Evolutionary conservation across 2,888 invertebrate species (phyloP).

Genomic region (Halictus ligatus): DNA sequence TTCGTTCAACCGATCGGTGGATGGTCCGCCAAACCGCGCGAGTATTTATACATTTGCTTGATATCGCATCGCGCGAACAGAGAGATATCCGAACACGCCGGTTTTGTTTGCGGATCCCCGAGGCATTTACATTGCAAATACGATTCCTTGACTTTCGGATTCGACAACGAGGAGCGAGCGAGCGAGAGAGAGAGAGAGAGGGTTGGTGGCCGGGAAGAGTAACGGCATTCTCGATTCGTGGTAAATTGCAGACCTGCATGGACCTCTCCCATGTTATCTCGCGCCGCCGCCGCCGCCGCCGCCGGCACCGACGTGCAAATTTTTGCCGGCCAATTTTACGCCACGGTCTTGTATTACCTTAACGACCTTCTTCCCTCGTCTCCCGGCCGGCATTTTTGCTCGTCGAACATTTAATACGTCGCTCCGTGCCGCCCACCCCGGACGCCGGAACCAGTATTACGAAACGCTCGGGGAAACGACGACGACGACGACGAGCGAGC

Average conservation of each 20-base stretch:
- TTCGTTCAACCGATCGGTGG: neutral
- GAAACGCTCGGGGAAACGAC: constrained; percentile 26
- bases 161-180: neutral
- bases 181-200: neutral
- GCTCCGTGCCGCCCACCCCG: neutral
- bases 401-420: constrained; percentile 36
- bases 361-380: constrained; percentile 53
- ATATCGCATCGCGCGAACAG: constrained; percentile 40
- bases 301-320: constrained; percentile 43
- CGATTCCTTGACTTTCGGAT: constrained; percentile 48
- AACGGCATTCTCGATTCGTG: constrained; percentile 39
- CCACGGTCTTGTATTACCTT: constrained; percentile 44
- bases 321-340: constrained; percentile 56
- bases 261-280: constrained; percentile 41
- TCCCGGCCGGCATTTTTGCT: constrained; percentile 40
- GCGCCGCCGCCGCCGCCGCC: neutral
- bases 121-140: constrained; percentile 64
- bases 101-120: constrained; percentile 52
- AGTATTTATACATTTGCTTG: constrained; percentile 46
- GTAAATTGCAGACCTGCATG: constrained; percentile 34
- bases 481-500: constrained; percentile 7
- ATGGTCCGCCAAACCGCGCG: neutral
- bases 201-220: constrained; percentile 1
- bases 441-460: neutral
- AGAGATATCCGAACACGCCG: constrained; percentile 18